These are phyloP conservation scores for Stramonita haemastoma DNA, from an alignment of 2,888 invertebrate genomes.

Conservation along the genomic window DNA sequence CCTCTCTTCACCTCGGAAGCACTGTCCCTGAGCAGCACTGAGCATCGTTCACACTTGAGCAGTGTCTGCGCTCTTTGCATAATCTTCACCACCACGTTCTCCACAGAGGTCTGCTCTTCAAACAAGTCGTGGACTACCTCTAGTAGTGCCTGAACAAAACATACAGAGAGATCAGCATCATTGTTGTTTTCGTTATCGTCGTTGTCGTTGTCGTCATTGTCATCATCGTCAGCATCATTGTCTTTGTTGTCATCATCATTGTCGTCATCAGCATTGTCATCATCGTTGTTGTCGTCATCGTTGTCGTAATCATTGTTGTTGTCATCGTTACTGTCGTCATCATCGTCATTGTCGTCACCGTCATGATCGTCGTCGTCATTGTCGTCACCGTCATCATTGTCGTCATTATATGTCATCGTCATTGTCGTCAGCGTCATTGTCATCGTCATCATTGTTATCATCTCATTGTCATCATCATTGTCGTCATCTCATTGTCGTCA, in stretches of 20 bases:
- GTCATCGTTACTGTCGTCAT: background rate
- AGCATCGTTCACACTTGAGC: constrained; percentile 79
- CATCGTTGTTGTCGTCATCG: background rate
- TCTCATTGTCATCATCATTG: no score
- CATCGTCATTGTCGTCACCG: background rate
- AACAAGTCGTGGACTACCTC: constrained; percentile 81
- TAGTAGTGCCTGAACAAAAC: constrained; percentile 77
- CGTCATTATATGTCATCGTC: background rate
- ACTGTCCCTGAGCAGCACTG: constrained; percentile 79
- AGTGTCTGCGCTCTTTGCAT: constrained; percentile 80
- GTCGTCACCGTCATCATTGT: background rate
- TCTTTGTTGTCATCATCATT: constrained; percentile 39
- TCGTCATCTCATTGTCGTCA: background rate
- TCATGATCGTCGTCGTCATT: background rate
- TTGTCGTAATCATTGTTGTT: background rate
- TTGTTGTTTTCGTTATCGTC: background rate
- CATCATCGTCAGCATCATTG: constrained; percentile 17
- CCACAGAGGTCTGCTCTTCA: constrained; percentile 80
- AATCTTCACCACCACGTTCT: constrained; percentile 79
- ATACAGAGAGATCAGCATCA: background rate
- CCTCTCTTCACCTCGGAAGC: constrained; percentile 69
- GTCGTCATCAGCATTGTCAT: constrained; percentile 25
- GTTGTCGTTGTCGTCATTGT: background rate
- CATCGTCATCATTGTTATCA: background rate
- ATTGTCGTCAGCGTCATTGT: background rate